These are phyloP conservation scores for Tachyglossus aculeatus DNA, from an alignment of 2,797 vertebrate species.

Conservation along the genomic window DNA sequence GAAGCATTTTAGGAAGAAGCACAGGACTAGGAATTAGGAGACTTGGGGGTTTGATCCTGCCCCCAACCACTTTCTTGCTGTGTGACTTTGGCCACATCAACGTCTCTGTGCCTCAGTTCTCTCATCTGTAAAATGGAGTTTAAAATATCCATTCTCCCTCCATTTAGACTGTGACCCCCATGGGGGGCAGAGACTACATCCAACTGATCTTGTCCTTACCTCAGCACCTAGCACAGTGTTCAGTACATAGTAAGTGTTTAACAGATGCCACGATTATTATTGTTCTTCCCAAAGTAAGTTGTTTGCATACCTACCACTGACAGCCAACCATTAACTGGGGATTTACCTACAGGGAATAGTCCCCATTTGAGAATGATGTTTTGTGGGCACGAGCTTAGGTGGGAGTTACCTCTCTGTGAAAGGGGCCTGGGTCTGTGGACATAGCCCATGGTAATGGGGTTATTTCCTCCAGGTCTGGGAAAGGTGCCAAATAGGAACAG, in stretches of 20 bases:
- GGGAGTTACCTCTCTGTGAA: not conserved
- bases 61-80: not conserved
- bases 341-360: constrained; percentile 22
- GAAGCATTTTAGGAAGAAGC: not conserved
- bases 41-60: not conserved
- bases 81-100: not conserved
- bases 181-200: no score
- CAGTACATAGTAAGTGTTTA: no score
- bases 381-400: not conserved
- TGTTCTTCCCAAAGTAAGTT: not conserved
- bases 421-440: not conserved
- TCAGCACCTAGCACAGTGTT: no score
- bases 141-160: no score
- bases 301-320: not conserved
- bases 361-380: not conserved
- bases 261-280: no score
- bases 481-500: constrained; percentile 37
- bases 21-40: not conserved
- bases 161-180: no score
- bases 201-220: no score
- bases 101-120: not conserved
- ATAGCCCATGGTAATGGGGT: constrained; percentile 28
- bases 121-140: not conserved
- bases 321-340: not conserved
- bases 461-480: constrained; percentile 31